phyloP scores from a whole-genome alignment of 2,888 invertebrate genomes.

The Microplitis deprimator region DNA sequence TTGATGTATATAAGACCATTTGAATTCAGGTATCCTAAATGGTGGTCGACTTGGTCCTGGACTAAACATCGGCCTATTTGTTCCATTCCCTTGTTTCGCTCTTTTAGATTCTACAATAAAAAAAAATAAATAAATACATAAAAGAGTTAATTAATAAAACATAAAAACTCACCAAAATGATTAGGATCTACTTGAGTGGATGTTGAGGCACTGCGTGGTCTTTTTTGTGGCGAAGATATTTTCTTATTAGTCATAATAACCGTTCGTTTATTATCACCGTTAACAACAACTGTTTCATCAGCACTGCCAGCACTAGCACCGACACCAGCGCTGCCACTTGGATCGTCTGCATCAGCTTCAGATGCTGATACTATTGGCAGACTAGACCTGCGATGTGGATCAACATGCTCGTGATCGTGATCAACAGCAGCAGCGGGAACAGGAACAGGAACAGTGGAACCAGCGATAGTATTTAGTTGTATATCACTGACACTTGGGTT shows the following conservation, averaged over 20 bases:
- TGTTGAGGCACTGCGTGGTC: conserved; percentile 85
- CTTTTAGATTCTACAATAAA: conserved; percentile 63
- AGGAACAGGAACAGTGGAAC: background rate
- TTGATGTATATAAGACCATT: conserved; percentile 99
- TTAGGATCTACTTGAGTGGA: conserved; percentile 89
- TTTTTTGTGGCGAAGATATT: conserved; percentile 77
- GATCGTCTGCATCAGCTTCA: conserved; percentile 61
- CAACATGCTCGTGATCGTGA: conserved; percentile 58
- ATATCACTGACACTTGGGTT: conserved; percentile 48
- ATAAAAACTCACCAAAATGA: conserved; percentile 81
- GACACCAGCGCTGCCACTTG: conserved; percentile 53
- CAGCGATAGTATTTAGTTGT: background rate
- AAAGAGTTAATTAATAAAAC: conserved; percentile 29
- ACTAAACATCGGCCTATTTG: conserved; percentile 90
- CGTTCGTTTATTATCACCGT: background rate
- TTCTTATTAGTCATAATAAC: conserved; percentile 49
- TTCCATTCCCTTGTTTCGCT: conserved; percentile 74
- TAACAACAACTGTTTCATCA: background rate
- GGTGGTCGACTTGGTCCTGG: conserved; percentile 94
- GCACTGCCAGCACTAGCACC: background rate
- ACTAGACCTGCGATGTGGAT: conserved; percentile 75
- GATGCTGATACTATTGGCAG: conserved; percentile 72
- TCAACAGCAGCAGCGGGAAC: conserved; percentile 24
- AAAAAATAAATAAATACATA: conserved; percentile 16
- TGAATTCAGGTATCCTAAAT: conserved; percentile 99